A percentile compares a stretch with the other conserved stretches of the same genome.
phyloP scores from a whole-genome alignment of 2,797 vertebrate species.

The Chloroceryle inda region DNA sequence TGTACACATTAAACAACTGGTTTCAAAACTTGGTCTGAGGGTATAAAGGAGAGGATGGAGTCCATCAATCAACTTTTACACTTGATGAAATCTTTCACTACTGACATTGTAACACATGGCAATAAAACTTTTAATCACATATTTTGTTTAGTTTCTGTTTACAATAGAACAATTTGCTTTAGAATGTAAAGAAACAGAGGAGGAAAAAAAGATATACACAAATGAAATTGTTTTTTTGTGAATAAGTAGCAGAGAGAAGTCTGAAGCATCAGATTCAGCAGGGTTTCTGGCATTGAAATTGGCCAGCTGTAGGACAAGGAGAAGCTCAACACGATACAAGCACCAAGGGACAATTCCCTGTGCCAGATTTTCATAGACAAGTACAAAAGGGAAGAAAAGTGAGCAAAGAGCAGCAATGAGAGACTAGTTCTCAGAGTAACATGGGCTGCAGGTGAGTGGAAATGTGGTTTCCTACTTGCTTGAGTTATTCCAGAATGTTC shows the following conservation, averaged over 20 bases:
- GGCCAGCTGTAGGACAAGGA: not conserved
- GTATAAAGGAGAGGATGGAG: not conserved
- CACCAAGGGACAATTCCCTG: not conserved
- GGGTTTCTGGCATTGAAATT: not conserved
- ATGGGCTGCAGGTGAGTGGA: accelerated
- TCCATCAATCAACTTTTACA: not conserved
- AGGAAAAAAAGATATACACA: not conserved
- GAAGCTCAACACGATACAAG: not conserved
- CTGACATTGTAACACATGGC: not conserved
- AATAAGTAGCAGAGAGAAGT: not conserved
- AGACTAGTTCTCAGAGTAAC: not conserved
- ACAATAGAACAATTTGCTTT: not conserved
- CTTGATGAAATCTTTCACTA: not conserved
- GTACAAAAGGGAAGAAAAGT: not conserved
- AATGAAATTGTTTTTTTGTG: accelerated
- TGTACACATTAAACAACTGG: not conserved
- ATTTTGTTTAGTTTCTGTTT: not conserved
- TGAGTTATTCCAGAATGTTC: not conserved
- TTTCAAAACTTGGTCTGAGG: not conserved
- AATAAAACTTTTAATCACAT: not conserved
- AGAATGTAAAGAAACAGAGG: not conserved
- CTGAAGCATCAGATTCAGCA: not conserved
- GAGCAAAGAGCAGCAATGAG: not conserved
- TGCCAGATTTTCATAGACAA: not conserved
- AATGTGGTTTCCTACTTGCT: not conserved